Conservation (phyloP, 1,140 invertebrate species). For the Panagrolaimus sp. region DNA sequence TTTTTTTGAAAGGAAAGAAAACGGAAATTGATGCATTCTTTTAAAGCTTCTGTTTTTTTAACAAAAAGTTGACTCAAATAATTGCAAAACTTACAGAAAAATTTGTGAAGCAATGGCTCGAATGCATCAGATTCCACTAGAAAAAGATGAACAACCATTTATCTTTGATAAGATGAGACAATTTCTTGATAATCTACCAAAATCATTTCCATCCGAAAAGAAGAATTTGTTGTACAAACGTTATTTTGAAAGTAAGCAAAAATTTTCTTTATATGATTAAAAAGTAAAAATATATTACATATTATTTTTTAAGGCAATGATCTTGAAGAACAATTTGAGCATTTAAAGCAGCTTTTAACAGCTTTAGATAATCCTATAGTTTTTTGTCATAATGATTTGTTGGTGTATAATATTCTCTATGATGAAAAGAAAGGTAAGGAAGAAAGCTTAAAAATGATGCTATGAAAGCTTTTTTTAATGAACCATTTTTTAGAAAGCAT, state of each 20-base stretch:
- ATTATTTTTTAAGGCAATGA: constrained; percentile 19
- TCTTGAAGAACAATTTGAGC: constrained; percentile 23
- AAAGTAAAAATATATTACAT: constrained; percentile 14
- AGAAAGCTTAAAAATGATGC: constrained; percentile 13
- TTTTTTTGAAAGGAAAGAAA: constrained; percentile 11
- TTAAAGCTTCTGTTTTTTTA: not conserved
- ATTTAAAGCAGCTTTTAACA: constrained; percentile 62
- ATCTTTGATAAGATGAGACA: constrained; percentile 71
- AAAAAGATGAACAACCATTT: constrained; percentile 60
- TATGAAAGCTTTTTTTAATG: constrained; percentile 21
- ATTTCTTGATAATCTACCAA: constrained; percentile 66
- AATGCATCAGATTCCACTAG: constrained; percentile 65
- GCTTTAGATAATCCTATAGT: constrained; percentile 72
- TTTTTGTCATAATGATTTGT: constrained; percentile 93
- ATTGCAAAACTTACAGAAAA: constrained; percentile 57
- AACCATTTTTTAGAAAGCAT: constrained; percentile 63
- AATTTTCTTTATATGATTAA: not conserved
- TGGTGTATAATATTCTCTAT: constrained; percentile 85
- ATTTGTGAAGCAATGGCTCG: constrained; percentile 74
- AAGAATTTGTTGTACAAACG: constrained; percentile 19
- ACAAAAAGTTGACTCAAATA: not conserved
- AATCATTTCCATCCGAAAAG: constrained; percentile 59
- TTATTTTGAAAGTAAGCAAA: constrained; percentile 16
- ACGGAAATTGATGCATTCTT: not conserved
- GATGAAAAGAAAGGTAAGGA: constrained; percentile 65